Evolutionary conservation across 2,797 vertebrate species (phyloP).

Genomic region (Cetoscarus ocellatus): DNA sequence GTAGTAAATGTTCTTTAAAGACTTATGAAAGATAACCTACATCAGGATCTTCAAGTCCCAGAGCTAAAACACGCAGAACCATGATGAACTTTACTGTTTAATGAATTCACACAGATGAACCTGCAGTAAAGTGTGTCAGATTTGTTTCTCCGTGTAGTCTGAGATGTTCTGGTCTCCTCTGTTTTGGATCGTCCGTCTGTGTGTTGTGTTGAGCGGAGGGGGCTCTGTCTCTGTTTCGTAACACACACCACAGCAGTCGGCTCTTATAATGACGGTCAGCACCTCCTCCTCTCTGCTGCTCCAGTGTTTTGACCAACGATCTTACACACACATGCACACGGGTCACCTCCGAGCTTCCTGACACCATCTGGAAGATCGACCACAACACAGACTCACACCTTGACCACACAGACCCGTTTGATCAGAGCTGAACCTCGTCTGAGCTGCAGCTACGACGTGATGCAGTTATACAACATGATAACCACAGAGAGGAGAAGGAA

Average conservation of each 20-base stretch:
- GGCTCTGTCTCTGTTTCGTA: slow-evolving; percentile 55
- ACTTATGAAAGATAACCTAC: too few relatives aligned
- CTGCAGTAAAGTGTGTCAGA: background rate
- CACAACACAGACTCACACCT: background rate
- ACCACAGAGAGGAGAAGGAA: slow-evolving; percentile 7
- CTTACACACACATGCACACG: slow-evolving; percentile 12
- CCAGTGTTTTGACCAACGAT: slow-evolving; percentile 9
- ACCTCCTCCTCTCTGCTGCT: slow-evolving; percentile 13
- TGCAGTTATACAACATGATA: slow-evolving; percentile 34
- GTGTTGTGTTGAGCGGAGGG: slow-evolving; percentile 26
- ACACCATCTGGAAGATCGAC: background rate
- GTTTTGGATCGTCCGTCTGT: slow-evolving; percentile 13
- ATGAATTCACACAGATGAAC: background rate
- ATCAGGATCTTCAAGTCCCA: too few relatives aligned
- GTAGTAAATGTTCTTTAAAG: too few relatives aligned
- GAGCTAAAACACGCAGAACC: too few relatives aligned
- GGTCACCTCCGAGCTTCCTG: slow-evolving; percentile 9
- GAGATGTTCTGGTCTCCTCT: slow-evolving; percentile 9
- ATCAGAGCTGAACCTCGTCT: background rate
- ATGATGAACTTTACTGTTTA: too few relatives aligned
- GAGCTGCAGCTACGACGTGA: slow-evolving; percentile 16
- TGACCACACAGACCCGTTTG: slow-evolving; percentile 11
- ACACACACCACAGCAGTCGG: slow-evolving; percentile 35
- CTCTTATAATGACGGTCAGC: slow-evolving; percentile 10
- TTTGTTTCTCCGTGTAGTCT: background rate